Evolutionary conservation across 2,888 invertebrate species (phyloP).

Genomic region (Bombylius discolor): DNA sequence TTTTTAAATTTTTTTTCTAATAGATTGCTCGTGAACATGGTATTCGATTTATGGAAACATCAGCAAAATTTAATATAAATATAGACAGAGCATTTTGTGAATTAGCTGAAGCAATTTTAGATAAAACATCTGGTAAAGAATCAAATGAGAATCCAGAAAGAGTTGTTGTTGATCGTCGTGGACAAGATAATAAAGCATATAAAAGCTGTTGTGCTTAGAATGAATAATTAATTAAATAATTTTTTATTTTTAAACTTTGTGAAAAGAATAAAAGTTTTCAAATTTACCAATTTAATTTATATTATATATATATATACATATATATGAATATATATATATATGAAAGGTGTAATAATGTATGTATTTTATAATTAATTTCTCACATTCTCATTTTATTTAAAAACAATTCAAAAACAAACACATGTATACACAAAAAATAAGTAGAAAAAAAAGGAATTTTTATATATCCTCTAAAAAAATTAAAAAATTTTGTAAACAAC

Average conservation of each 20-base stretch:
- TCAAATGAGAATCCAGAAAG: constrained; percentile 60
- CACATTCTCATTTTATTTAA: too few relatives aligned
- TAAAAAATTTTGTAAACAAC: too few relatives aligned
- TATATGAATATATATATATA: too few relatives aligned
- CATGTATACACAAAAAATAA: too few relatives aligned
- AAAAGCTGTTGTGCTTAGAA: constrained; percentile 37
- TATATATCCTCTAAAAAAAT: too few relatives aligned
- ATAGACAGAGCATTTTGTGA: constrained; percentile 92
- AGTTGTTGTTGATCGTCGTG: constrained; percentile 59
- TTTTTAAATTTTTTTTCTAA: constrained; percentile 15
- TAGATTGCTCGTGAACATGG: constrained; percentile 92
- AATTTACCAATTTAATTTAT: too few relatives aligned
- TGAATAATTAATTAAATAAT: background rate
- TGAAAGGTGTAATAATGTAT: background rate
- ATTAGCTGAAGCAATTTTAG: constrained; percentile 86
- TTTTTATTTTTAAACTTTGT: too few relatives aligned
- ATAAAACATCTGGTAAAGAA: constrained; percentile 75
- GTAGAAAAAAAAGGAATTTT: too few relatives aligned
- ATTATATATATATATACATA: too few relatives aligned
- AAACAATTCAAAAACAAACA: too few relatives aligned
- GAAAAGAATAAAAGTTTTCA: too few relatives aligned
- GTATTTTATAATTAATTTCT: background rate
- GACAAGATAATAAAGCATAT: constrained; percentile 34
- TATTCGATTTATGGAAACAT: constrained; percentile 95
- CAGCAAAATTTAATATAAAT: constrained; percentile 93